Percentiles rank a stretch among this genome's conserved stretches.
These are phyloP conservation scores for Brenthis daphne DNA, from an alignment of 2,888 invertebrate species.

Conservation along the genomic window DNA sequence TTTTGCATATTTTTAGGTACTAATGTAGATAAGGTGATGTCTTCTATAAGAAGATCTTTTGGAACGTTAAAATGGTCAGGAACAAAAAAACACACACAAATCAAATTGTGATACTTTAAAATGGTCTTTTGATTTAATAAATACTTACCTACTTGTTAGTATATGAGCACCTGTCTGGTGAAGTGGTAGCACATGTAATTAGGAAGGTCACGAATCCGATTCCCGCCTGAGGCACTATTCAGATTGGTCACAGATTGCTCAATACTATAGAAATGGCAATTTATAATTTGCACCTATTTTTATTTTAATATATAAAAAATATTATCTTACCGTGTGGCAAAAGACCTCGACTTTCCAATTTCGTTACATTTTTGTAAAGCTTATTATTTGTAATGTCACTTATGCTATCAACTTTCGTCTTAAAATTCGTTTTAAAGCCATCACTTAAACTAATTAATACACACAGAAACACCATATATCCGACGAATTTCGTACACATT, in stretches of 20 bases:
- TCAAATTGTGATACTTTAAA: too few species aligned
- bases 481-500: slow-evolving; percentile 58
- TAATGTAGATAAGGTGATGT: too few species aligned
- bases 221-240: slow-evolving; percentile 8
- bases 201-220: slow-evolving; percentile 12
- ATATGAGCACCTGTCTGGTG: background rate
- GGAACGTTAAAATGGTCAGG: too few species aligned
- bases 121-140: too few species aligned
- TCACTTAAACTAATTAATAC: slow-evolving; percentile 45
- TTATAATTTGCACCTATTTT: too few species aligned
- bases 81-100: too few species aligned
- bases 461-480: slow-evolving; percentile 41
- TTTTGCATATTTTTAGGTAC: too few species aligned
- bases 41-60: too few species aligned
- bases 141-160: background rate
- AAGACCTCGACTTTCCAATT: slow-evolving; percentile 52
- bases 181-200: slow-evolving; percentile 8
- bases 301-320: background rate
- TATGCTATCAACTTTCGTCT: slow-evolving; percentile 47
- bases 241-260: background rate
- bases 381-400: slow-evolving; percentile 41
- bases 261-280: background rate
- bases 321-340: slow-evolving; percentile 53
- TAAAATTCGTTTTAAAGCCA: slow-evolving; percentile 41
- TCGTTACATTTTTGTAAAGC: slow-evolving; percentile 38